Conservation (phyloP, 2,797 vertebrate genomes). For the Heteromormyrus szaboi region DNA sequence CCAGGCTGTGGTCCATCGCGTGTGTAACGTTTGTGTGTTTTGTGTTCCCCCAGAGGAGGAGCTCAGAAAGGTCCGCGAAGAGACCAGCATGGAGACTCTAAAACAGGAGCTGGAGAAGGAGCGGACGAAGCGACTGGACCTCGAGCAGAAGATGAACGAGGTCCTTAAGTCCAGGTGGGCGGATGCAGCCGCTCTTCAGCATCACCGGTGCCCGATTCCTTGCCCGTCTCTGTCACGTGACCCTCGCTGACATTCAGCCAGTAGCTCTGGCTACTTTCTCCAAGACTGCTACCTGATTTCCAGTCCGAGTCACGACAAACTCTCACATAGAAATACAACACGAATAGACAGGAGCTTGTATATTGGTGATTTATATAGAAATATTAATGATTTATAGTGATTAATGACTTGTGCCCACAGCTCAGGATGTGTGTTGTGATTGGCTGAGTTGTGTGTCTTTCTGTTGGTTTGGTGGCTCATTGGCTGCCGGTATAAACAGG, state of each 20-base stretch:
- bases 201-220: not conserved
- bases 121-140: constrained; percentile 69
- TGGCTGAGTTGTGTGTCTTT: not conserved
- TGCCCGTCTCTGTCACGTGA: not conserved
- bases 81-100: constrained; percentile 74
- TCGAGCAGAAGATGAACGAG: constrained; percentile 84
- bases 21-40: not conserved
- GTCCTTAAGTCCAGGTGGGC: constrained; percentile 53
- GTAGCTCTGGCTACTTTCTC: not conserved
- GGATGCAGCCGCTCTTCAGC: not conserved
- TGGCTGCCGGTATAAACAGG: not conserved
- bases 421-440: not conserved
- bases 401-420: not conserved
- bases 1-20: not conserved
- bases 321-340: not conserved
- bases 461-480: not conserved
- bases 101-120: constrained; percentile 88
- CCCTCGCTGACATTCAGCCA: not conserved
- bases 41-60: constrained; percentile 77
- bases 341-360: not conserved
- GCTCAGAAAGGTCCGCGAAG: constrained; percentile 83
- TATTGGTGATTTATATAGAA: not conserved
- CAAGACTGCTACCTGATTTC: not conserved
- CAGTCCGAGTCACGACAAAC: not conserved
- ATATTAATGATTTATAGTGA: not conserved